Conservation (phyloP, 2,113 vertebrate species). For the Clarias macrocephalus region DNA sequence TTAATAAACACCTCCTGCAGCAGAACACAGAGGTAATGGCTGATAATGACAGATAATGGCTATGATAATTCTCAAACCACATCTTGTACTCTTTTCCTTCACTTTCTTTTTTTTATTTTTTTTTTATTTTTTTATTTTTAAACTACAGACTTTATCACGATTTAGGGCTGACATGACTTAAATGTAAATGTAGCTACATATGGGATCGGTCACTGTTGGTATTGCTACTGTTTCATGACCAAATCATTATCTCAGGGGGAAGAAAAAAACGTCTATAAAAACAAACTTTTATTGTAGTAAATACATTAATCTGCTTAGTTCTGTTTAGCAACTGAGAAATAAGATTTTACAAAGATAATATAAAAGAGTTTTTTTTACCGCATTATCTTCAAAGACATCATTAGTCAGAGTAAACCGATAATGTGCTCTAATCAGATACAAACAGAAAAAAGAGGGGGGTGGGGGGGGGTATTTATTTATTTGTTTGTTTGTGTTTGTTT, state of each 20-base stretch:
- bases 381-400: background rate
- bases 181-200: background rate
- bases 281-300: background rate
- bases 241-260: background rate
- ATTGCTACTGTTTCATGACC: background rate
- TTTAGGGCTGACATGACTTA: background rate
- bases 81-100: background rate
- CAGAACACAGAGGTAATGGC: background rate
- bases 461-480: too few species aligned
- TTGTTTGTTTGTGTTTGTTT: too few species aligned
- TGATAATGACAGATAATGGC: background rate
- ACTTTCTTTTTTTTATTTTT: background rate
- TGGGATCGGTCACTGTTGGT: background rate
- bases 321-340: background rate
- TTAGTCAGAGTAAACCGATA: background rate
- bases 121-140: too few species aligned
- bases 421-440: background rate
- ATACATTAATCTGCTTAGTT: background rate
- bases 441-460: background rate
- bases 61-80: background rate
- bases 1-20: background rate
- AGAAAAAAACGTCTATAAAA: background rate
- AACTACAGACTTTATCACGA: background rate
- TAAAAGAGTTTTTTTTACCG: background rate
- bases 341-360: background rate